Base-by-base conservation (phyloP, 2,888 invertebrate genomes). In the Zele albiditarsus region DNA sequence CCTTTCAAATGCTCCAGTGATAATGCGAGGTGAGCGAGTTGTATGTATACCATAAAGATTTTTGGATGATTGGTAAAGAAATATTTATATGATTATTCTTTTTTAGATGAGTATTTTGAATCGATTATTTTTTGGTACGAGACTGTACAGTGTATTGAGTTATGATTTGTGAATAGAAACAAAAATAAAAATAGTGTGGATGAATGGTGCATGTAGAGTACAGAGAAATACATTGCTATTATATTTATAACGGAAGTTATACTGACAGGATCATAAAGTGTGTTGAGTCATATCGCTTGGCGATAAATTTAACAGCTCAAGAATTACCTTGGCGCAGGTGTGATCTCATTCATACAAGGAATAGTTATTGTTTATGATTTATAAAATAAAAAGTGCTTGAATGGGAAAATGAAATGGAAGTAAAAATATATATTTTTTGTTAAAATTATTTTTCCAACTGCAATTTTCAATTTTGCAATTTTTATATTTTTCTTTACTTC, bases 301-400 rank as follows among this genome's bases (percentile, higher is more conserved):
- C 33, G 10, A 65, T 65, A 65, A 65, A 65, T 65, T 65, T 65
- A 33, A 65, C 65, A 42, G 27, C 16, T 1, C 16, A 8, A 31
- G 38, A 65, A 65, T n/a, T 12, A 38, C 38, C 38, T 65, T 38
- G 33, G 38, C 33, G 25, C 65, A 65, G 65, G 65, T 65, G 65
- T 42, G 65, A 33, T 33, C 33, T n/a, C 31, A 63, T 65, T 23
- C n/a, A 16, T 38, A 65, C 23, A 33, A 65, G 28, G 12, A 38
- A 65, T 16, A 14, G 16, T 53, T 53, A 20, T 20, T 5, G 25
- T 42, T 66, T 25, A 25, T 42, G 23, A 65, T 60, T 28, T 20
- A 23, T 66, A 42, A 42, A 46, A 42, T 10, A 46, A 38, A 38
- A 38, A 38, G 16, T 46, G 25, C 12, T 67, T 46, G 27, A 14